Base-by-base conservation (phyloP, 2,888 invertebrate species). In the Microctonus brassicae region DNA sequence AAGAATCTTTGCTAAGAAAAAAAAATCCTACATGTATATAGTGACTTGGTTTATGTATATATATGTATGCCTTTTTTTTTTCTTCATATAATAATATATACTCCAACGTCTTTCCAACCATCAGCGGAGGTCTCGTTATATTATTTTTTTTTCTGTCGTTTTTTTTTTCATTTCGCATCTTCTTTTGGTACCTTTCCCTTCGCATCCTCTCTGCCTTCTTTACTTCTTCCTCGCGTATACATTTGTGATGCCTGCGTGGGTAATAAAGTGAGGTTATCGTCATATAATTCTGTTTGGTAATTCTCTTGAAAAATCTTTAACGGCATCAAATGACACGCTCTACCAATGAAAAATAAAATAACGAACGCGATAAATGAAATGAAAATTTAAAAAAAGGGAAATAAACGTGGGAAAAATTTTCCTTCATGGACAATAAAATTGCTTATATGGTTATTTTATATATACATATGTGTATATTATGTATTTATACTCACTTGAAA, bases 141-240 rank as follows among this genome's bases (percentile, higher is more conserved):
- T 63, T 69, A 57, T 47, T 61, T 70, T 26, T 47, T 53, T n/a
- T n/a, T n/a, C n/a, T n/a, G n/a, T n/a, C n/a, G n/a, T n/a, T n/a
- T n/a, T 68, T 68, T 66, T 58, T 42, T 60, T 66, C 65, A 52
- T 58, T 72, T 47, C 57, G 22, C 71, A 66, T 53, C 70, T 66
- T 62, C n/a, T 69, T n/a, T 60, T 58, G 52, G 72, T 70, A 71
- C 70, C 69, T 76, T 70, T 69, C 55, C 65, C 68, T 70, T 69
- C 62, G 55, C 64, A 13, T 67, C 58, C 47, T 69, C 36, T 52
- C 57, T 60, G 22, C 55, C 62, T 72, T 57, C 70, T 58, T 73
- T 55, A 70, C 64, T 13, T 52, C 57, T n/a, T n/a, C n/a, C n/a
- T n/a, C n/a, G n/a, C n/a, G n/a, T n/a, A n/a, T n/a, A 62, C 57